Evolutionary conservation across 2,113 vertebrate genomes (phyloP).

Genomic region (Peromyscus polionotus): DNA sequence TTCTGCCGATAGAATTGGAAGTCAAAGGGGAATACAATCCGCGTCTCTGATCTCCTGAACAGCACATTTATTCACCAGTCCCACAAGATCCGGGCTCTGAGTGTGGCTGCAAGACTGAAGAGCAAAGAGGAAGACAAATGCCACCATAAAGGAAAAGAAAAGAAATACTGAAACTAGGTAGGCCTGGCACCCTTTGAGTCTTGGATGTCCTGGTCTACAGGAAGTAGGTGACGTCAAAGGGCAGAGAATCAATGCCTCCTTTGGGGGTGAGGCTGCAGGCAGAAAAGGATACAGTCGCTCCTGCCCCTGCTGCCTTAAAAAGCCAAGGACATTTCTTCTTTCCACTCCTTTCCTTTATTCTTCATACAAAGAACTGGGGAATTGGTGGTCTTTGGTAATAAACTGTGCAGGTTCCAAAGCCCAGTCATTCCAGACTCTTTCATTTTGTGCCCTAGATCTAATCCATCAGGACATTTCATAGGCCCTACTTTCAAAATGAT

Average conservation of each 20-base stretch:
- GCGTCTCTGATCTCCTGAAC: not conserved
- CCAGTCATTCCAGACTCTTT: not conserved
- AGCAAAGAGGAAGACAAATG: conserved; percentile 19
- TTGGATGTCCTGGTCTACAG: not conserved
- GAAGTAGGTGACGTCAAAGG: not conserved
- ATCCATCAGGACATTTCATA: not conserved
- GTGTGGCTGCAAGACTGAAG: not conserved
- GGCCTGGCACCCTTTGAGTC: not conserved
- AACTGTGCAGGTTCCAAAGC: not conserved
- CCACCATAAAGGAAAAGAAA: not conserved
- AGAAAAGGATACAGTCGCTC: not conserved
- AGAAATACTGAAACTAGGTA: not conserved
- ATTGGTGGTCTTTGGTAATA: not conserved
- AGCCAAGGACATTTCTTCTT: not conserved
- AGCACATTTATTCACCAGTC: not conserved
- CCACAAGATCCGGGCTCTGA: not conserved
- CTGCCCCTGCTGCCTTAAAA: fast-evolving
- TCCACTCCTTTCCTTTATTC: not conserved
- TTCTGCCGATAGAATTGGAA: conserved; percentile 5
- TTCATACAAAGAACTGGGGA: not conserved
- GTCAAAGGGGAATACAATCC: not conserved
- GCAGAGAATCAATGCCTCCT: not conserved
- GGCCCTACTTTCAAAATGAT: not conserved
- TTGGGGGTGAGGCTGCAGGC: not conserved
- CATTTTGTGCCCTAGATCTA: not conserved